phyloP scores from a whole-genome alignment of 2,888 invertebrate genomes.

The Drosophila nr. medialis region DNA sequence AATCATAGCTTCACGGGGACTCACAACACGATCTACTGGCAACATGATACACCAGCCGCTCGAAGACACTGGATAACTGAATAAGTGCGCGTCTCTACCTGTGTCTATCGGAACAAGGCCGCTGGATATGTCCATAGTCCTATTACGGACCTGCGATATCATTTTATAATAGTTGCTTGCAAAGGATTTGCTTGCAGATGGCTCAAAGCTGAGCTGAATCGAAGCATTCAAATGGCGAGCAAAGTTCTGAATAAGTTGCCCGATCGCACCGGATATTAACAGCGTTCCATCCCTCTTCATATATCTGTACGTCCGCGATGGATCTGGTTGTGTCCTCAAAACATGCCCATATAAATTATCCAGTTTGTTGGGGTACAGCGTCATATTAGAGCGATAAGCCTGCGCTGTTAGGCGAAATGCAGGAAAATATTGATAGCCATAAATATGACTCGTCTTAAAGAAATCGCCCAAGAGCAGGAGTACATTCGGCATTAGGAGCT shows the following conservation, averaged over 20 bases:
- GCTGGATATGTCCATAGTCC: constrained; percentile 31
- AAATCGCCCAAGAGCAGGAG: constrained; percentile 40
- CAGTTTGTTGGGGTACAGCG: constrained; percentile 47
- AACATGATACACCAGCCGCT: constrained; percentile 53
- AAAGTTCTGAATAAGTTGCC: constrained; percentile 35
- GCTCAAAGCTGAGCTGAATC: constrained; percentile 13
- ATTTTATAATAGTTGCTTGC: neutral
- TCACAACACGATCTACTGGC: constrained; percentile 47
- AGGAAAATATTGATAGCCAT: constrained; percentile 36
- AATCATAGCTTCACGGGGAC: constrained; percentile 29
- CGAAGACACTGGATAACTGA: constrained; percentile 34
- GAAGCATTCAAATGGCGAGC: constrained; percentile 34
- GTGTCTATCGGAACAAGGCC: constrained; percentile 15
- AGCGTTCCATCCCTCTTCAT: too few species aligned
- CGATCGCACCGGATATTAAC: constrained; percentile 18
- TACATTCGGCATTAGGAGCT: constrained; percentile 43
- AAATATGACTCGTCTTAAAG: constrained; percentile 8
- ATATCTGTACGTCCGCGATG: too few species aligned
- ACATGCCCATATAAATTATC: constrained; percentile 41
- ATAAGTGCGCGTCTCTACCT: rapidly evolving
- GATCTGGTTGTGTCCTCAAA: constrained; percentile 35
- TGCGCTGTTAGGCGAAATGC: constrained; percentile 15
- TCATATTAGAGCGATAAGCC: constrained; percentile 8
- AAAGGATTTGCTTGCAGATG: neutral
- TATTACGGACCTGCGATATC: constrained; percentile 14